Conservation (phyloP, 2,113 vertebrate species). For the Sebastes fasciatus region DNA sequence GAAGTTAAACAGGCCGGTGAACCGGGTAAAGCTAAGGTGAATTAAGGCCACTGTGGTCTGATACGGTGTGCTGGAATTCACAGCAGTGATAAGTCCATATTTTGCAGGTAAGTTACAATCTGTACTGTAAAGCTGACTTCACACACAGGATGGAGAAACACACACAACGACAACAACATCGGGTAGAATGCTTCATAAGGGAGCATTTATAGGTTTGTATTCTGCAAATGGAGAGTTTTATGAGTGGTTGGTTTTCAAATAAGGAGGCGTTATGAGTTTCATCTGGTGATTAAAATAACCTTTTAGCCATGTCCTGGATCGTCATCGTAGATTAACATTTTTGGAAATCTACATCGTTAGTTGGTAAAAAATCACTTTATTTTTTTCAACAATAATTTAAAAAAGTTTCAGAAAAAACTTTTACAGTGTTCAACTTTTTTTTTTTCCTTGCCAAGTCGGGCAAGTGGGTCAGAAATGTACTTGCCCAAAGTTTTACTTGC, state of each 20-base stretch:
- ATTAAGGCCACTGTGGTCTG: background rate
- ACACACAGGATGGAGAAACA: slow-evolving; percentile 10
- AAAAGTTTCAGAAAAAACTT: background rate
- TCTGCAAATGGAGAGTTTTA: background rate
- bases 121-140: slow-evolving; percentile 3
- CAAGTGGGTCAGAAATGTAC: too few relatives aligned
- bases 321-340: background rate
- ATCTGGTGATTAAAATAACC: slow-evolving; percentile 3
- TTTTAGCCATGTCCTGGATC: background rate
- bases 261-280: background rate
- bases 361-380: background rate
- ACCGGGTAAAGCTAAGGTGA: slow-evolving; percentile 3
- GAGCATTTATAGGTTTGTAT: background rate
- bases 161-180: slow-evolving; percentile 19
- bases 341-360: background rate
- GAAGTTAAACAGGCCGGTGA: background rate
- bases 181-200: background rate
- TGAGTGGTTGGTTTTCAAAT: background rate
- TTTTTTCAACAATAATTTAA: background rate
- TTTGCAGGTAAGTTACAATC: background rate
- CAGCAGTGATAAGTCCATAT: background rate
- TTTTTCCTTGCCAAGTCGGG: too few relatives aligned
- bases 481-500: too few relatives aligned
- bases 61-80: slow-evolving; percentile 3
- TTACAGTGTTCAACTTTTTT: too few relatives aligned